Percentiles rank a stretch among this genome's conserved stretches.
These are phyloP conservation scores for Icerya purchasi DNA, from an alignment of 2,888 invertebrate species.

Conservation along the genomic window DNA sequence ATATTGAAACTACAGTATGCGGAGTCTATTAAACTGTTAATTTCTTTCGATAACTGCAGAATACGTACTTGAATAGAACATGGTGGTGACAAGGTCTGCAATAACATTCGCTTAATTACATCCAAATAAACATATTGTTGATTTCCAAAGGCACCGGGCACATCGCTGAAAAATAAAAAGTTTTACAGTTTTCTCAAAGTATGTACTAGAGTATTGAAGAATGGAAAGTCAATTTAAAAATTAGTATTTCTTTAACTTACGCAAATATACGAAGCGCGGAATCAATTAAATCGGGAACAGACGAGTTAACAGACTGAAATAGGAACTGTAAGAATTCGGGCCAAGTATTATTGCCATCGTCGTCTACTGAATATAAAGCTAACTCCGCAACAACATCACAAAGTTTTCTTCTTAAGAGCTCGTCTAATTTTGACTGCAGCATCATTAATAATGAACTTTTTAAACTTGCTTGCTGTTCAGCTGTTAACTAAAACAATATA, in stretches of 20 bases:
- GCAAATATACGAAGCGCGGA: constrained; percentile 86
- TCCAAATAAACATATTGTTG: constrained; percentile 77
- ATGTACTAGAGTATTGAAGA: too few relatives aligned
- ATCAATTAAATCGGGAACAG: constrained; percentile 65
- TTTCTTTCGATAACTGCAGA: too few relatives aligned
- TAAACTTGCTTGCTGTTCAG: constrained; percentile 61
- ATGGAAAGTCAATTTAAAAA: too few relatives aligned
- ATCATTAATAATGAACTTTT: constrained; percentile 68
- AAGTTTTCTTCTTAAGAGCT: constrained; percentile 59
- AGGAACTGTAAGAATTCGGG: constrained; percentile 79
- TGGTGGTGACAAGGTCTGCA: background rate
- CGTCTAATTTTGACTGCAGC: constrained; percentile 61
- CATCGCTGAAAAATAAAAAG: constrained; percentile 38
- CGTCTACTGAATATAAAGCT: constrained; percentile 81
- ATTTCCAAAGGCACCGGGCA: constrained; percentile 92
- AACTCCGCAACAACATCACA: constrained; percentile 94
- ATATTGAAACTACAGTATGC: too few relatives aligned
- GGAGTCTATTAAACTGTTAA: too few relatives aligned
- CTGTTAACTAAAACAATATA: constrained; percentile 33
- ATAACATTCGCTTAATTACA: constrained; percentile 82
- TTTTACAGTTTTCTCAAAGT: background rate
- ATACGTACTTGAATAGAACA: background rate
- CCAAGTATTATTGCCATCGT: constrained; percentile 90
- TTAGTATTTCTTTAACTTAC: constrained; percentile 34
- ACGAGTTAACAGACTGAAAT: constrained; percentile 78